Evolutionary conservation across 1,140 invertebrate species (phyloP), one percentile per base, ranked within the genome.

Genomic region (Plectrocnemia conspersa): DNA sequence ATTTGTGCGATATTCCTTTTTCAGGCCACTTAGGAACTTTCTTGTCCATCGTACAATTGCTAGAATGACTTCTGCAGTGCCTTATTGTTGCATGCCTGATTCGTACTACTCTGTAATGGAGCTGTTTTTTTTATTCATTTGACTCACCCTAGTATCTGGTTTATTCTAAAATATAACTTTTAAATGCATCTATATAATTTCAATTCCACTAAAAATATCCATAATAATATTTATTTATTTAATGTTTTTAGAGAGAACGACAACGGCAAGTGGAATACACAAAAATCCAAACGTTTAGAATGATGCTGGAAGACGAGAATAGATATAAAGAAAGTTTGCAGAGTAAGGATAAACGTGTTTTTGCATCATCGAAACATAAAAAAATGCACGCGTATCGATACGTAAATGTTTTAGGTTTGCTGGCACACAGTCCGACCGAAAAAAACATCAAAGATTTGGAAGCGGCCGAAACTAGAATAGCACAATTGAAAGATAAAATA

Each of bases 281-380:
- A 50, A 83, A 86, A 63, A 81, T 85, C 11, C 76, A 83, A 61
- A 91, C 88, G 7, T 79, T 91, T 50, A 79, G 84, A 55, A 77
- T 87, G 54, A 90, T 90, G 86, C 70, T 90, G 62, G 86, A 90
- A 61, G 81, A 89, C 62, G 88, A 90, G 63, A 82, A 83, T 65
- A 78, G 82, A 59, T 86, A 87, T 66, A 80, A 89, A 49, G 82
- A 88, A 54, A 81, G 80, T 52, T 70, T 88, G 46, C 77, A 85
- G 10, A 73, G 73, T 62, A 29, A 35, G 48, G 40, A 27, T 13
- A 24, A 33, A n/a, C n/a, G n/a, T n/a, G n/a, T 35, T 35, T 35
- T 48, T 48, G 16, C 22, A 35, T 21, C n/a, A 41, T 15, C 16
- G 18, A 41, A 3, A 21, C 10, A 15, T 41, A 4, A 18, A 10